These are phyloP conservation scores for Hemibates koningsi DNA, from an alignment of 2,113 vertebrate species.

Conservation along the genomic window DNA sequence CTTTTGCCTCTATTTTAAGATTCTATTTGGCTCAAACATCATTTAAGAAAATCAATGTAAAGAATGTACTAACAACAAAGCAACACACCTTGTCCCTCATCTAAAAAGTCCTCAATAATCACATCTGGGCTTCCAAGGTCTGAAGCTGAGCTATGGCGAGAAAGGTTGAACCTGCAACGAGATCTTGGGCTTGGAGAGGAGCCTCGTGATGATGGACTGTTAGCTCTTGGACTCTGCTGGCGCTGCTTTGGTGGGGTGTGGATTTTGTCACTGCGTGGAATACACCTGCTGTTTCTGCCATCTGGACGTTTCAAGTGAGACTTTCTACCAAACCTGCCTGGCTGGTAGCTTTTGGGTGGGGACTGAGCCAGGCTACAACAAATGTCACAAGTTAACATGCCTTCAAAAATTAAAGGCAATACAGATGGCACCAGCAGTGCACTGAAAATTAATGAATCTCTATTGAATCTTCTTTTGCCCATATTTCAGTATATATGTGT, in stretches of 20 bases:
- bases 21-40: neutral
- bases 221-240: neutral
- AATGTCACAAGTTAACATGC: neutral
- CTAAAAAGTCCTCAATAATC: constrained; percentile 78
- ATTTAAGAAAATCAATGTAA: neutral
- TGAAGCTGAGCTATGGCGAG: neutral
- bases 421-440: neutral
- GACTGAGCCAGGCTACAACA: neutral
- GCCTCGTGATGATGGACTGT: neutral
- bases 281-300: neutral
- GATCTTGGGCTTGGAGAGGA: neutral
- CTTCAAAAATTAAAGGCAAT: neutral
- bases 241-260: neutral
- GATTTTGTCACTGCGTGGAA: neutral
- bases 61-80: neutral
- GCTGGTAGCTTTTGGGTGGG: neutral
- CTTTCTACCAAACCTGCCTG: neutral
- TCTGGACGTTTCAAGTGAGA: neutral
- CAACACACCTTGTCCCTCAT: constrained; percentile 50
- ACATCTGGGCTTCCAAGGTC: constrained; percentile 58
- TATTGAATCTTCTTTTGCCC: neutral
- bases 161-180: neutral
- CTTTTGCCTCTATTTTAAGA: neutral
- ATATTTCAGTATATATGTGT: neutral
- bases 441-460: neutral